A percentile compares a stretch with the other conserved stretches of the same genome.
These are phyloP conservation scores for Glaucomys volans DNA, from an alignment of 2,113 vertebrate genomes.

Conservation along the genomic window DNA sequence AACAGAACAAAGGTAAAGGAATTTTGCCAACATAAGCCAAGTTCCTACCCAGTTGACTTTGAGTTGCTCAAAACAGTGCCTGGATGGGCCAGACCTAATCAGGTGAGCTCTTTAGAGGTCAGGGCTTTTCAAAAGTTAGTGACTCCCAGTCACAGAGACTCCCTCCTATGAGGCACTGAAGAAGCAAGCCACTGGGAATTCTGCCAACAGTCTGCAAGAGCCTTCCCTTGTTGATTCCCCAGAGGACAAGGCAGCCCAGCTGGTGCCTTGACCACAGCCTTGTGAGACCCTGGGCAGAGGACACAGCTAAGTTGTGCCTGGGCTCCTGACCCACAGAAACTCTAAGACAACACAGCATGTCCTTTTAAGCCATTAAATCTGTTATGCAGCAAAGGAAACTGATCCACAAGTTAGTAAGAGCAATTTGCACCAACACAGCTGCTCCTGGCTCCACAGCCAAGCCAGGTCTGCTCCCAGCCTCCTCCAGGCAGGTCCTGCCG, in stretches of 20 bases:
- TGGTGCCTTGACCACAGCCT: background rate
- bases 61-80: background rate
- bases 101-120: background rate
- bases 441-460: background rate
- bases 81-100: background rate
- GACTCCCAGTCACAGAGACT: background rate
- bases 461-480: too few species aligned
- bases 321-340: background rate
- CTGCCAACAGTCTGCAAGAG: background rate
- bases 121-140: background rate
- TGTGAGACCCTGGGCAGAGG: too few species aligned
- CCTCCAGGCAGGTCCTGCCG: fast-evolving
- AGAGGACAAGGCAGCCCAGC: background rate
- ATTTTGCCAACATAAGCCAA: background rate
- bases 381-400: background rate
- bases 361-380: background rate
- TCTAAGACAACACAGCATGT: background rate
- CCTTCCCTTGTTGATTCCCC: background rate
- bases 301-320: fast-evolving
- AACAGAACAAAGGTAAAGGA: background rate
- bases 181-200: background rate
- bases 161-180: background rate
- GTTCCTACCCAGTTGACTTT: background rate
- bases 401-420: background rate
- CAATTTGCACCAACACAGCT: background rate